phyloP scores from a whole-genome alignment of 2,888 invertebrate genomes.

The Digitonthophagus gazella region DNA sequence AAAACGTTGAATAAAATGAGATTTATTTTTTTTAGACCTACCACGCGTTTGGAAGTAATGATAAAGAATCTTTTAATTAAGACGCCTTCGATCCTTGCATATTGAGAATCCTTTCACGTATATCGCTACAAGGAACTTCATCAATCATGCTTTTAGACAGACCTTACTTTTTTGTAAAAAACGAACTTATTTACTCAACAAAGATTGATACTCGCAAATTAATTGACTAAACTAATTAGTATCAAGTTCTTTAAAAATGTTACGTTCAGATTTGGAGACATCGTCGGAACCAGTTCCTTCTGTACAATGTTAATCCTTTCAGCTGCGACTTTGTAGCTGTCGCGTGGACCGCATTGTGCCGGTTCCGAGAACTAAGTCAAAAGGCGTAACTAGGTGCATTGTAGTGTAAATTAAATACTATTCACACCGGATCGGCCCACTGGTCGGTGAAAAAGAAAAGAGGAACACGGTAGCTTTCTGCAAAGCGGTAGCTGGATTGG shows the following conservation, averaged over 20 bases:
- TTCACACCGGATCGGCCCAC: background rate
- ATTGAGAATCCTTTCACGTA: background rate
- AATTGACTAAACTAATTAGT: background rate
- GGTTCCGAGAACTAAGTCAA: conserved; percentile 14
- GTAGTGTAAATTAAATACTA: conserved; percentile 8
- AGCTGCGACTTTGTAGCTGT: background rate
- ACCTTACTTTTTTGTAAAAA: no score
- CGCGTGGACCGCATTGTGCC: background rate
- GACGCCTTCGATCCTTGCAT: background rate
- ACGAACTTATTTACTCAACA: no score
- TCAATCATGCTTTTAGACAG: background rate
- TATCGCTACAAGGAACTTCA: no score
- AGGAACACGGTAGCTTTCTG: background rate
- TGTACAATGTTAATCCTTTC: background rate
- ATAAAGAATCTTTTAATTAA: background rate
- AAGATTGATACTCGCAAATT: no score
- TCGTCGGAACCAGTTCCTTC: no score
- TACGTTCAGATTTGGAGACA: no score
- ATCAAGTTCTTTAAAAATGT: background rate
- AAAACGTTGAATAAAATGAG: background rate
- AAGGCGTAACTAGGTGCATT: conserved; percentile 9
- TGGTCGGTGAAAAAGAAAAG: background rate
- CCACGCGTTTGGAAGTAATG: background rate
- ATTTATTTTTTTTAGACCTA: background rate
- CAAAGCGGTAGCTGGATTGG: background rate